These are phyloP conservation scores for Heloderma charlesbogerti DNA, from an alignment of 2,113 vertebrate genomes.

Conservation along the genomic window DNA sequence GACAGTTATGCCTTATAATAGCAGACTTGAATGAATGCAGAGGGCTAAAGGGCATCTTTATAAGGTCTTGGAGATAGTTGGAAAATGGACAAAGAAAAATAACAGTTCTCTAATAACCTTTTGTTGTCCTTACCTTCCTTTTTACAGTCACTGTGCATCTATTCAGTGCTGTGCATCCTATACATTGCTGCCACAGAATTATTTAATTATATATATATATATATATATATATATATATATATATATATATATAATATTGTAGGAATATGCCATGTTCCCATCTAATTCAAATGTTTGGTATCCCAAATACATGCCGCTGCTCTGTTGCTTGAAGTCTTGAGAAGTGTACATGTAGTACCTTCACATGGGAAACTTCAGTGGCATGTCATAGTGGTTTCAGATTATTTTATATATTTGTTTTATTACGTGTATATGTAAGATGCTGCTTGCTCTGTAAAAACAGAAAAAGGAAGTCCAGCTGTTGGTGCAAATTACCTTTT, in stretches of 20 bases:
- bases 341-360: neutral
- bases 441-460: neutral
- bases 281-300: neutral
- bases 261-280: neutral
- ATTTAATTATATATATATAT: neutral
- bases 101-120: conserved; percentile 54
- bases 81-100: conserved; percentile 54
- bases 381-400: neutral
- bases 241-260: neutral
- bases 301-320: neutral
- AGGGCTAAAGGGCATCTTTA: conserved; percentile 64
- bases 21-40: conserved; percentile 38
- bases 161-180: conserved; percentile 26
- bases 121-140: conserved; percentile 51
- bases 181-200: no score
- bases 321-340: neutral
- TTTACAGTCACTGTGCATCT: conserved; percentile 53
- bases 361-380: neutral
- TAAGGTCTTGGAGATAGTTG: conserved; percentile 41
- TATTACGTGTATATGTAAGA: no score
- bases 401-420: no score
- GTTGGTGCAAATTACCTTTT: neutral
- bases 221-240: neutral
- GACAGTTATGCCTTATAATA: conserved; percentile 23
- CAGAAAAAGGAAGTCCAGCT: neutral